Evolutionary conservation across 2,797 vertebrate genomes (phyloP).

Genomic region (Falco novaeseelandiae): DNA sequence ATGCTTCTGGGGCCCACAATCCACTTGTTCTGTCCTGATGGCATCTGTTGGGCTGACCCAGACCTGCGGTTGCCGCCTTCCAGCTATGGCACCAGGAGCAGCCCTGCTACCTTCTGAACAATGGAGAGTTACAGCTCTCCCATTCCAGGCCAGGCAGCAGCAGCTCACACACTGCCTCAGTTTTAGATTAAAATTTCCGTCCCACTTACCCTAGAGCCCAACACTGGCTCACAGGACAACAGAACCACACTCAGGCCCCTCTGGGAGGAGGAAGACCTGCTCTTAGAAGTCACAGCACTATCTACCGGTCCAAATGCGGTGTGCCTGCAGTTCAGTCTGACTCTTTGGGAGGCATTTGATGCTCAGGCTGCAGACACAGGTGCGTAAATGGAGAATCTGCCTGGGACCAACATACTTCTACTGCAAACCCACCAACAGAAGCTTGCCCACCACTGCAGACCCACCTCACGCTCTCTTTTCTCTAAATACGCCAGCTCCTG

Average conservation of each 20-base stretch:
- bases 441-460: neutral
- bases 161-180: neutral
- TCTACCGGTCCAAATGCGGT: neutral
- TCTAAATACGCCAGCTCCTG: constrained; percentile 94
- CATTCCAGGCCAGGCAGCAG: neutral
- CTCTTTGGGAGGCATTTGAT: neutral
- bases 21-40: neutral
- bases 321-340: neutral
- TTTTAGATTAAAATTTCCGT: neutral
- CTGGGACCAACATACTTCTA: neutral
- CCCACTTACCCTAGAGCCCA: neutral
- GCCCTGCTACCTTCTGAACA: neutral
- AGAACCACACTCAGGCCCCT: neutral
- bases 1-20: neutral
- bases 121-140: neutral
- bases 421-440: neutral
- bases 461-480: constrained; percentile 93
- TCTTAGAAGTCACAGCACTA: neutral
- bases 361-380: neutral
- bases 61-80: neutral
- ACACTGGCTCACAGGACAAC: neutral
- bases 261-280: neutral
- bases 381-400: neutral
- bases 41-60: neutral
- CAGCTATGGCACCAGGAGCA: neutral